Base-by-base conservation (phyloP, 2,888 invertebrate species). In the Rotaria sp. region DNA sequence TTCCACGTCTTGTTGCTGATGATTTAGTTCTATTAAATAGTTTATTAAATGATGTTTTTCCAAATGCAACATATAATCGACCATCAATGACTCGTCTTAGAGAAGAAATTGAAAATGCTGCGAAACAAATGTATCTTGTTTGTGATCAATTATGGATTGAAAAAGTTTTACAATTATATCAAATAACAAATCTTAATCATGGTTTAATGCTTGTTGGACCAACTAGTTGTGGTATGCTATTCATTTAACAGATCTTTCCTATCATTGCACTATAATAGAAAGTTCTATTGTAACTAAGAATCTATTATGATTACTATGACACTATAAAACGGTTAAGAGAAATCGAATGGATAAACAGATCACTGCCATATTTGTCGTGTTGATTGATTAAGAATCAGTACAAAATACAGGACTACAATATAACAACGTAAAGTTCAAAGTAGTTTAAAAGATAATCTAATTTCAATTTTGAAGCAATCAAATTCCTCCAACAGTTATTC, bases 161-260 rank as follows among this genome's bases (percentile, higher is more conserved):
- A 90, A 98, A 98, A 94, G 97, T 80, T n/a, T 93, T 99, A 15
- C 99, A 99, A 94, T 93, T 99, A 87, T 98, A 97, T 92, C 99
- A 99, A 94, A 99, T 99, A 90, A 97, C 97, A 90, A 96, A 96
- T 90, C 93, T 99, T 87, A 98, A 99, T 92, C 99, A 99, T 91
- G 99, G 99, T 89, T 93, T 99, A 88, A 99, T 99, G 99, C 97
- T 99, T 96, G 99, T 99, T 26, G 99, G 97, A 52, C 98, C 97
- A 0, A 96, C 96, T 88, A 97, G 98, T 96, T 88, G 85, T 35
- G 98, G 98, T 75, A 41, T 24, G 80, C 3, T n/a, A n/a, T 30
- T 8, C n/a, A n/a, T n/a, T n/a, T n/a, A n/a, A n/a, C n/a, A n/a
- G n/a, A n/a, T n/a, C n/a, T n/a, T n/a, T n/a, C n/a, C n/a, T n/a